These are phyloP conservation scores for Nephrotoma flavescens DNA, from an alignment of 2,888 invertebrate species.

Conservation along the genomic window DNA sequence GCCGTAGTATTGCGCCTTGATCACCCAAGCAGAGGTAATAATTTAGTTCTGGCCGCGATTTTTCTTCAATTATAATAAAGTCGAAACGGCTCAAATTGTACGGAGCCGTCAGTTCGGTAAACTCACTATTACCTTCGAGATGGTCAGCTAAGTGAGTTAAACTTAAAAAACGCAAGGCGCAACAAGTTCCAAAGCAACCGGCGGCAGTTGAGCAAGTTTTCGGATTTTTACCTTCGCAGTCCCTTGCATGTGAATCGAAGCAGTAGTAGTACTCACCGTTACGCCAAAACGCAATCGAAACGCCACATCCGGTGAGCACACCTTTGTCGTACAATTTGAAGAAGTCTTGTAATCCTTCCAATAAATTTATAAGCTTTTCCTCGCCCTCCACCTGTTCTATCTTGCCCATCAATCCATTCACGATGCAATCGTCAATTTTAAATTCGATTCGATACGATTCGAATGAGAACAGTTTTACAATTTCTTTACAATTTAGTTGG, in stretches of 20 bases:
- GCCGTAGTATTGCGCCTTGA: slow-evolving; percentile 27
- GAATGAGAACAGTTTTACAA: slow-evolving; percentile 25
- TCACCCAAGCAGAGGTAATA: slow-evolving; percentile 28
- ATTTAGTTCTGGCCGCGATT: slow-evolving; percentile 29
- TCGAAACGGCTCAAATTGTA: background rate
- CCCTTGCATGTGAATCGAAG: slow-evolving; percentile 44
- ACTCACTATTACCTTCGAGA: slow-evolving; percentile 7
- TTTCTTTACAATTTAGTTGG: slow-evolving; percentile 23
- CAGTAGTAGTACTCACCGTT: slow-evolving; percentile 35
- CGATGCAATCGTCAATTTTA: slow-evolving; percentile 23
- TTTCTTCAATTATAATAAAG: slow-evolving; percentile 6
- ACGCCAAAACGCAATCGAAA: slow-evolving; percentile 41
- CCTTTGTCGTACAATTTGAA: slow-evolving; percentile 26
- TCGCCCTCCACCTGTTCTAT: background rate
- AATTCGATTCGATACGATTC: slow-evolving; percentile 21
- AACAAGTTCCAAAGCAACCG: slow-evolving; percentile 11
- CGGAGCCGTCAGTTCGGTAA: background rate
- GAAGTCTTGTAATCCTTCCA: slow-evolving; percentile 25
- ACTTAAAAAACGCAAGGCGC: slow-evolving; percentile 12
- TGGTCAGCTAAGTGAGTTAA: slow-evolving; percentile 14
- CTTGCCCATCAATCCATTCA: slow-evolving; percentile 20
- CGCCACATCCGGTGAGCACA: slow-evolving; percentile 40
- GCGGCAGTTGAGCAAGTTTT: background rate
- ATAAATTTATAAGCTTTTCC: background rate
- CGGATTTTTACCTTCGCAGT: slow-evolving; percentile 33